phyloP scores from a whole-genome alignment of 2,113 vertebrate genomes.

The Sialia sialis region DNA sequence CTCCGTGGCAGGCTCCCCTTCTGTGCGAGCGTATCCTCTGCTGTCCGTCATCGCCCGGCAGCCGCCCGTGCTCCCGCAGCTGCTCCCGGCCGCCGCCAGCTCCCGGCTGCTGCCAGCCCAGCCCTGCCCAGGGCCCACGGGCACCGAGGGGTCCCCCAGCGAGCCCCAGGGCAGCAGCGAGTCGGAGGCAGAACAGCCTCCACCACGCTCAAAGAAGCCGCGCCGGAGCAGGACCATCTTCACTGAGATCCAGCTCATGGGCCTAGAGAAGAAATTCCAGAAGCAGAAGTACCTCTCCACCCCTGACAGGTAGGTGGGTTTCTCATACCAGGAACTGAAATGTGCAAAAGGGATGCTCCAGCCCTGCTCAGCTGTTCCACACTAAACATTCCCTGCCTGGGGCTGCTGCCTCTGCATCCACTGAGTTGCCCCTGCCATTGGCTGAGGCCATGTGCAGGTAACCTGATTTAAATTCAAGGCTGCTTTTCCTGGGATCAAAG shows the following conservation, averaged over 20 bases:
- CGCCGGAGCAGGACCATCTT: constrained; percentile 97
- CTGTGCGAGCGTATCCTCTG: constrained; percentile 87
- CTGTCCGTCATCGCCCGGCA: constrained; percentile 91
- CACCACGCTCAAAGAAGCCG: constrained; percentile 85
- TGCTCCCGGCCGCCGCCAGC: constrained; percentile 69
- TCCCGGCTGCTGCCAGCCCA: constrained; percentile 57
- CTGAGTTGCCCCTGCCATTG: neutral
- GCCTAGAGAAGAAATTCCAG: constrained; percentile 98
- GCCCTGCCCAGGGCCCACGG: constrained; percentile 49
- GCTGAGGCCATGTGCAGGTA: neutral
- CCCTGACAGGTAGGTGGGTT: constrained; percentile 86
- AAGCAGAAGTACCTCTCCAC: constrained; percentile 99
- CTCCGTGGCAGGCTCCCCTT: constrained; percentile 78
- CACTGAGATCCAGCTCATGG: constrained; percentile 97
- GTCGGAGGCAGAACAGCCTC: constrained; percentile 86
- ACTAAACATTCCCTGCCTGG: neutral
- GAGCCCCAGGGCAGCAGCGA: constrained; percentile 90
- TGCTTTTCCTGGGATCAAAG: neutral
- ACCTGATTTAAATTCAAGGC: neutral
- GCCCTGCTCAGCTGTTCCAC: neutral
- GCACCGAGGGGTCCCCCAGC: constrained; percentile 60
- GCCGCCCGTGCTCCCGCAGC: constrained; percentile 77
- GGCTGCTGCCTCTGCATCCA: neutral
- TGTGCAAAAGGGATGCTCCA: neutral
- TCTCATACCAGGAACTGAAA: neutral